These are phyloP conservation scores for Brachyalestes nurse DNA, from an alignment of 2,797 vertebrate genomes.

Conservation along the genomic window DNA sequence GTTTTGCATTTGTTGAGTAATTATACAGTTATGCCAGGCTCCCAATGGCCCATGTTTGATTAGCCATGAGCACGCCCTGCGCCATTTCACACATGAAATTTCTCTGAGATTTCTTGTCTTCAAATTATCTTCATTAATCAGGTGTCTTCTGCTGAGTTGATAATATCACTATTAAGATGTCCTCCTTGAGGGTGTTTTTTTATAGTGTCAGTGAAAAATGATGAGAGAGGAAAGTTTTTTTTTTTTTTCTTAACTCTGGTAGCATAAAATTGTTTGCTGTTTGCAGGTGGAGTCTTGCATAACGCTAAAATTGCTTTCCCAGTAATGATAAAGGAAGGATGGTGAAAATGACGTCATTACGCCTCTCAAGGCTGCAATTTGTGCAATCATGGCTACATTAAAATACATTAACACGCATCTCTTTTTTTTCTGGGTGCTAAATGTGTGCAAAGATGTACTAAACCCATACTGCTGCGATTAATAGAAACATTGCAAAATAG, in stretches of 20 bases:
- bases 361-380: not conserved
- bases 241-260: not conserved
- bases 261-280: not conserved
- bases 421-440: not conserved
- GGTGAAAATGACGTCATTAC: not conserved
- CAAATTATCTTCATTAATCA: constrained; percentile 10
- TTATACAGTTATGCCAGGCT: constrained; percentile 23
- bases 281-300: not conserved
- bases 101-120: not conserved
- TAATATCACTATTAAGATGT: not conserved
- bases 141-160: not conserved
- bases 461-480: not conserved
- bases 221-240: too few species aligned
- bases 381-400: not conserved
- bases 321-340: not conserved
- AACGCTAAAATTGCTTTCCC: constrained; percentile 9
- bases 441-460: too few species aligned
- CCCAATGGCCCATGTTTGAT: constrained; percentile 22
- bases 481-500: not conserved
- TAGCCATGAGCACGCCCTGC: constrained; percentile 22
- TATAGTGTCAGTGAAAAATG: not conserved
- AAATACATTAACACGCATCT: not conserved
- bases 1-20: constrained; percentile 24
- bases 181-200: not conserved
- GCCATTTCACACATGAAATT: not conserved